phyloP scores from a whole-genome alignment of 2,797 vertebrate genomes.

The Semotilus atromaculatus region DNA sequence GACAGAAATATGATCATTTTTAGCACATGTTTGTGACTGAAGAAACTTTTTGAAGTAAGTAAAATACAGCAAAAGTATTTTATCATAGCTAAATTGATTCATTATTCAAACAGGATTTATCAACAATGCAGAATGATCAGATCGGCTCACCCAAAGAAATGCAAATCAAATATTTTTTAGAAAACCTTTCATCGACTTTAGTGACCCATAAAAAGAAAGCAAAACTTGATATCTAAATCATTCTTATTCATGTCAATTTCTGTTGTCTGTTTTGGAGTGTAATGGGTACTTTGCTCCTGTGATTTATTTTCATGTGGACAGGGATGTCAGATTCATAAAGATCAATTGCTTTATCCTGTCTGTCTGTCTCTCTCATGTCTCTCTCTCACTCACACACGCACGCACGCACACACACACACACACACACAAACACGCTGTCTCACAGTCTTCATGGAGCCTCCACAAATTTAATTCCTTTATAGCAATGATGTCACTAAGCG shows the following conservation, averaged over 20 bases:
- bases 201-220: not conserved
- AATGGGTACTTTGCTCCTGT: constrained; percentile 53
- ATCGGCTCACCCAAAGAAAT: not conserved
- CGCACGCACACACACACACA: constrained; percentile 46
- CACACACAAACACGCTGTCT: constrained; percentile 52
- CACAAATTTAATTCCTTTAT: constrained; percentile 65
- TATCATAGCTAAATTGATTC: not conserved
- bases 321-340: constrained; percentile 59
- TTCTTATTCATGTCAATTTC: constrained; percentile 51
- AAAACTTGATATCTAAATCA: constrained; percentile 48
- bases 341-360: constrained; percentile 57
- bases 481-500: constrained; percentile 61
- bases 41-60: not conserved
- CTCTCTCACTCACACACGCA: constrained; percentile 40
- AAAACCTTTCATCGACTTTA: constrained; percentile 19
- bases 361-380: constrained; percentile 47
- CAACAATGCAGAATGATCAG: not conserved
- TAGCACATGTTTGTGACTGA: not conserved
- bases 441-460: constrained; percentile 63
- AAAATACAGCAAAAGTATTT: not conserved
- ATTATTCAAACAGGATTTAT: not conserved
- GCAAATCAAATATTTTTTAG: constrained; percentile 20
- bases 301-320: constrained; percentile 59
- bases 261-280: constrained; percentile 49
- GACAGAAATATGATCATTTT: not conserved